Evolutionary conservation across 92 coral and sea anemone genomes (phyloP).

Genomic region (Phenganax stokvisi): DNA sequence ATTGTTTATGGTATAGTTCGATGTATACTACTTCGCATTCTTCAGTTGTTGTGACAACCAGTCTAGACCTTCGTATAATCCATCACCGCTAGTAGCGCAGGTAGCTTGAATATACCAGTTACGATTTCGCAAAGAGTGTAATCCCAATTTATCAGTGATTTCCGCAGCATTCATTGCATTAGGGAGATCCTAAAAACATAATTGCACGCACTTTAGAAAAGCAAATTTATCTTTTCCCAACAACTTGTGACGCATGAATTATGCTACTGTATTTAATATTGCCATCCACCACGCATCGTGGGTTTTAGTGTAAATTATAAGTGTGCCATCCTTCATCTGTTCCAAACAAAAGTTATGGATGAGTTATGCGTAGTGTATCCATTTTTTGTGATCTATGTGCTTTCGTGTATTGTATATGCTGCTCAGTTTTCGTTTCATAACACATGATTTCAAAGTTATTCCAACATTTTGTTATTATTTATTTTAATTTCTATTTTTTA

Average conservation of each 20-base stretch:
- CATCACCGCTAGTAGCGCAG: constrained; percentile 98
- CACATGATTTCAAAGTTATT: neutral
- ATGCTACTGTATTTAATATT: neutral
- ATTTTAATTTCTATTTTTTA: constrained; percentile 24
- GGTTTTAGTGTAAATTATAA: no score
- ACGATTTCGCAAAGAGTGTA: constrained; percentile 59
- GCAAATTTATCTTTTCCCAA: neutral
- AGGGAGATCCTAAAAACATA: constrained; percentile 67
- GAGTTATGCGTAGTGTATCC: no score
- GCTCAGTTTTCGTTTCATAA: neutral
- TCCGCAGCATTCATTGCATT: constrained; percentile 98
- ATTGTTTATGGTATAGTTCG: constrained; percentile 5
- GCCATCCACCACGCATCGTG: no score
- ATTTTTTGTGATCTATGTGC: no score
- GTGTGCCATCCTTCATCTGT: no score
- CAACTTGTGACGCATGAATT: neutral
- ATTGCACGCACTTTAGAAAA: neutral
- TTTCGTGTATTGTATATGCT: neutral
- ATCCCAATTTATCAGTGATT: constrained; percentile 80
- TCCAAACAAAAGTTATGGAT: no score
- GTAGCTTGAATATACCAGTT: constrained; percentile 92
- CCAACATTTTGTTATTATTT: constrained; percentile 1
- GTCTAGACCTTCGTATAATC: constrained; percentile 90
- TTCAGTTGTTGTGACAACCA: constrained; percentile 73
- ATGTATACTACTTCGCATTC: constrained; percentile 43